These are phyloP conservation scores for Craniophora ligustri DNA, from an alignment of 2,888 invertebrate genomes.

Conservation along the genomic window DNA sequence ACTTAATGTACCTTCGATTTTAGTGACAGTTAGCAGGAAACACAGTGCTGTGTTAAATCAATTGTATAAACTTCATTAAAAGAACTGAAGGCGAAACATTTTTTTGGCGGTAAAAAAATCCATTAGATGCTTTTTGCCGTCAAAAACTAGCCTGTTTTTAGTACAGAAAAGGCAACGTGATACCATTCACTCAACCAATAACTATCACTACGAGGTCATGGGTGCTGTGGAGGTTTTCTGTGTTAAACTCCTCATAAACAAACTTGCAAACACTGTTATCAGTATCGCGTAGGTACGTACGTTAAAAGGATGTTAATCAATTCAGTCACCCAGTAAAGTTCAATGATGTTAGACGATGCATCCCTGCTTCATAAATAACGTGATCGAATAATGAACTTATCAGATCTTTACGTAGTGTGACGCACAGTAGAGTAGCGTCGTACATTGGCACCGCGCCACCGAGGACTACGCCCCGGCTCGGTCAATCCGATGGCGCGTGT, in stretches of 20 bases:
- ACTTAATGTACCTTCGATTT: constrained; percentile 20
- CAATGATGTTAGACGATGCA: constrained; percentile 21
- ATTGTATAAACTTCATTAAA: constrained; percentile 40
- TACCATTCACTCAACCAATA: constrained; percentile 28
- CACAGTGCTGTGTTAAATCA: constrained; percentile 34
- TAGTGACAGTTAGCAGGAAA: constrained; percentile 23
- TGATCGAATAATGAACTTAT: constrained; percentile 30
- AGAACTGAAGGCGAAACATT: constrained; percentile 32
- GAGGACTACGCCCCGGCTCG: constrained; percentile 66
- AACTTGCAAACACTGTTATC: not conserved
- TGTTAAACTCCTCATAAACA: not conserved
- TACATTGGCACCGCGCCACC: constrained; percentile 63
- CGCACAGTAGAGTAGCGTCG: constrained; percentile 56
- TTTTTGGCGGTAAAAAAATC: constrained; percentile 37
- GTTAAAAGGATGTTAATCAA: not conserved
- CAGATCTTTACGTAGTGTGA: constrained; percentile 46
- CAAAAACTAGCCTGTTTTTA: constrained; percentile 30
- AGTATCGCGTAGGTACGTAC: not conserved
- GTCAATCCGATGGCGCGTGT: constrained; percentile 63
- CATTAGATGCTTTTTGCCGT: constrained; percentile 29
- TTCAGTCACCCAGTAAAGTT: not conserved
- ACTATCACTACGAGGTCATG: constrained; percentile 33
- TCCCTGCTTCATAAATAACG: constrained; percentile 24
- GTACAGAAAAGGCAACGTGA: constrained; percentile 31
- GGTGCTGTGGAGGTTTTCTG: constrained; percentile 9